phyloP scores from a whole-genome alignment of 2,113 vertebrate species.

The Azemiops feae region DNA sequence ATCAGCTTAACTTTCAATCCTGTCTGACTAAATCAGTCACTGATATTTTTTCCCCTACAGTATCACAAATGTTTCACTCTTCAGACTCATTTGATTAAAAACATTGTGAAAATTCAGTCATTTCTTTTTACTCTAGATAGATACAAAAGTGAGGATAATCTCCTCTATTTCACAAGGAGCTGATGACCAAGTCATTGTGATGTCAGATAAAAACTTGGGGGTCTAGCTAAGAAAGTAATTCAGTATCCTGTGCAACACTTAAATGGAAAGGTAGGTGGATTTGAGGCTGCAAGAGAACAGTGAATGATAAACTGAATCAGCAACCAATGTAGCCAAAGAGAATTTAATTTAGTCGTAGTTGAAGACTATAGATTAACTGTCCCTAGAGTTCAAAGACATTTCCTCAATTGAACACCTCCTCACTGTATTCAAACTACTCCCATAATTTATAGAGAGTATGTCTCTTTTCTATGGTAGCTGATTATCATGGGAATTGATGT shows the following conservation, averaged over 20 bases:
- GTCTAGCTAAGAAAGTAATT: neutral
- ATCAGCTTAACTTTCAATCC: neutral
- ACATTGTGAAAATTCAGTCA: neutral
- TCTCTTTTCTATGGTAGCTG: neutral
- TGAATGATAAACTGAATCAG: neutral
- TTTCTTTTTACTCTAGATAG: neutral
- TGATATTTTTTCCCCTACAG: neutral
- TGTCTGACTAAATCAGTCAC: neutral
- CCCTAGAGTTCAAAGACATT: neutral
- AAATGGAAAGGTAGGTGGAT: neutral
- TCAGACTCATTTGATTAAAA: neutral
- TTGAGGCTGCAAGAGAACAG: neutral
- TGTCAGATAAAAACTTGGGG: conserved; percentile 9
- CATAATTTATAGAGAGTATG: neutral
- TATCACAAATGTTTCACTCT: neutral
- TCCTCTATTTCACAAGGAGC: conserved; percentile 1
- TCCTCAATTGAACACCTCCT: neutral
- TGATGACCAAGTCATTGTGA: conserved; percentile 8
- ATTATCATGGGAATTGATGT: neutral
- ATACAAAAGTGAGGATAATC: neutral
- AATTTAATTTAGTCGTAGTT: neutral
- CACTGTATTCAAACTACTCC: neutral
- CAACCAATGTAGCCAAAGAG: neutral
- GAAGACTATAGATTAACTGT: neutral
- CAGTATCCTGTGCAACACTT: neutral